phyloP scores from a whole-genome alignment of 2,113 vertebrate genomes.

The Cynoglossus semilaevis region DNA sequence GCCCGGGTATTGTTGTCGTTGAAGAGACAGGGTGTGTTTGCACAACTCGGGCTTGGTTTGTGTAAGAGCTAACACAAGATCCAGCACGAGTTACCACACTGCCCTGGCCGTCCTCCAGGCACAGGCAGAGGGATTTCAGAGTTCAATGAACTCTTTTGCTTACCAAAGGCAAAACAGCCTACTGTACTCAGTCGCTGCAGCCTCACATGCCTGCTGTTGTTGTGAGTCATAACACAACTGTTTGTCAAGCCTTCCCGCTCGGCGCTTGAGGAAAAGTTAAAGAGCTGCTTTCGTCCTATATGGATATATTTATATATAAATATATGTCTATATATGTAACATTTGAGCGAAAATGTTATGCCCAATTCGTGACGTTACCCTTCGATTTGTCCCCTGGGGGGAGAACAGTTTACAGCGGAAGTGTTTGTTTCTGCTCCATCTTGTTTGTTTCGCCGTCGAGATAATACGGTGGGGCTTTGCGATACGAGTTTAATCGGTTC shows the following conservation, averaged over 20 bases:
- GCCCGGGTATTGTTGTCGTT: constrained; percentile 24
- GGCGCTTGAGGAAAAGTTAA: constrained; percentile 17
- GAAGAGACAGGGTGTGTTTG: constrained; percentile 38
- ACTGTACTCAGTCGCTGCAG: constrained; percentile 12
- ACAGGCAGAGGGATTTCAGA: constrained; percentile 41
- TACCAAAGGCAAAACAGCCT: constrained; percentile 32
- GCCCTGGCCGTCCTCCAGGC: constrained; percentile 41
- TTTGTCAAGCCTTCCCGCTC: background rate
- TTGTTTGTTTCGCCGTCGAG: no score
- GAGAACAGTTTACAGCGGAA: no score
- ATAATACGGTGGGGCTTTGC: no score
- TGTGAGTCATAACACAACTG: constrained; percentile 20
- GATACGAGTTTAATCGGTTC: no score
- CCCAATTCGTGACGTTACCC: no score
- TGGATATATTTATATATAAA: no score
- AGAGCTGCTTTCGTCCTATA: background rate
- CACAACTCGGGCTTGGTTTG: constrained; percentile 26
- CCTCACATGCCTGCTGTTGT: constrained; percentile 11
- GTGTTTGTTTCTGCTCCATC: no score
- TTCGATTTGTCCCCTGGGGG: no score
- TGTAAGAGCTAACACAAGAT: constrained; percentile 50
- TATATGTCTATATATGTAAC: no score
- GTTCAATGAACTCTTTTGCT: constrained; percentile 62
- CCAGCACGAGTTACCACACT: constrained; percentile 46
- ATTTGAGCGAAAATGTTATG: no score